phyloP scores from a whole-genome alignment of 2,888 invertebrate genomes.

The Macroteleia sp. region DNA sequence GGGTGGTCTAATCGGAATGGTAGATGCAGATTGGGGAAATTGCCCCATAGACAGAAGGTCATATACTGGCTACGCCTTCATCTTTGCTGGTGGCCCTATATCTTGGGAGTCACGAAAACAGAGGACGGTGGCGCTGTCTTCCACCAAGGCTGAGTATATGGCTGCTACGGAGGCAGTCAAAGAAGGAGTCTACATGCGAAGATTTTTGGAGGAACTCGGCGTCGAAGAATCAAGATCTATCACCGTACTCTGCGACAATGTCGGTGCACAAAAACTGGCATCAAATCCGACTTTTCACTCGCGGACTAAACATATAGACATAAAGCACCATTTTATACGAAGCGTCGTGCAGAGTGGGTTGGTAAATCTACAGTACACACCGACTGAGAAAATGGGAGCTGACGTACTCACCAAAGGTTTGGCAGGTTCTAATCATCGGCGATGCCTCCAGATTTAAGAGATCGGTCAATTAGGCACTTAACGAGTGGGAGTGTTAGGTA shows the following conservation, averaged over 20 bases:
- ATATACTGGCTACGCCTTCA: constrained; percentile 5
- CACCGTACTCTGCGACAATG: too few relatives aligned
- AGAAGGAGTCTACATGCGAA: neutral
- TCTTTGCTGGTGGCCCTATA: neutral
- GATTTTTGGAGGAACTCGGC: neutral
- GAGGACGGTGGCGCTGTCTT: neutral
- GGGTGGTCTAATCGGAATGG: neutral
- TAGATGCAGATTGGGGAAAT: constrained; percentile 1
- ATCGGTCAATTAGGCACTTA: neutral
- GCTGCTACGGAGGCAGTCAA: neutral
- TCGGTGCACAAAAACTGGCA: neutral
- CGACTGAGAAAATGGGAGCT: constrained; percentile 2
- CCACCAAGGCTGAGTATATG: neutral
- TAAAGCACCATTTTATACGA: neutral
- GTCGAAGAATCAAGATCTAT: neutral
- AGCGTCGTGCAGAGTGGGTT: neutral
- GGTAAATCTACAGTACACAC: neutral
- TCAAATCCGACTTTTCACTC: too few relatives aligned
- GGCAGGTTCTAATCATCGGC: neutral
- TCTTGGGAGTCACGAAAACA: constrained; percentile 2
- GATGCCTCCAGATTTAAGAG: neutral
- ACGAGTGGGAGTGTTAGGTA: constrained; percentile 7
- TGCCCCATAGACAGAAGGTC: neutral
- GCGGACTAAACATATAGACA: neutral
- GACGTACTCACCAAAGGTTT: constrained; percentile 1